Base-by-base conservation (phyloP, 1,140 invertebrate genomes). In the Temnothorax nylanderi region DNA sequence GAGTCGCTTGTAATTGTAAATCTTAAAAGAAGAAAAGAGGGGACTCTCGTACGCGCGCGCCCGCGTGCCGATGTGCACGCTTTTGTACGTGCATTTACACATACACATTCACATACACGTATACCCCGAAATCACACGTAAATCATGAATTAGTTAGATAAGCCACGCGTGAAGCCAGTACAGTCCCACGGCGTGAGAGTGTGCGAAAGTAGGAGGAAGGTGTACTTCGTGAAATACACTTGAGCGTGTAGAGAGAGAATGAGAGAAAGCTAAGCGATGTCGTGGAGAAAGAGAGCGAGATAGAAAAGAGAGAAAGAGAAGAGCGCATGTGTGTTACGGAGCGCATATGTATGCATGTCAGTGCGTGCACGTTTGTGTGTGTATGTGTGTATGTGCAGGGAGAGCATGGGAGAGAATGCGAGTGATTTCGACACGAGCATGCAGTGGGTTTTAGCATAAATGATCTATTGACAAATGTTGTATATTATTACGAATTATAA, bases 401-500 rank as follows among this genome's bases (percentile, higher is more conserved):
- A 72, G 56, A 69, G 60, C 76, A 67, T 78, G 77, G 21, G 89
- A 91, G 77, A 88, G 82, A 88, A 90, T 81, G 65, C 56, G 80
- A 90, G 86, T 75, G 85, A 91, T 85, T 92, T 92, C 88, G 75
- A 91, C 75, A 90, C 92, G 91, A 94, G 92, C 90, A 92, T 93
- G 91, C 91, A 86, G 91, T 95, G 94, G 93, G 92, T 93, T 95
- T 90, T 94, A 95, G 94, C 88, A 94, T 95, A 95, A 95, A 95
- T 95, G 95, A 94, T 94, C 92, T 95, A 95, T 95, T 95, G 93
- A 95, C 89, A 95, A 95, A 95, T 94, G 95, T 95, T 95, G 95
- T 95, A 95, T 95, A 95, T 95, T 95, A 95, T 94, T 95, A 95
- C 91, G 94, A 94, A 95, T 95, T 95, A 95, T 95, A 95, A 95